Base-by-base conservation (phyloP, 1,140 invertebrate genomes). In the Drosophila insularis region DNA sequence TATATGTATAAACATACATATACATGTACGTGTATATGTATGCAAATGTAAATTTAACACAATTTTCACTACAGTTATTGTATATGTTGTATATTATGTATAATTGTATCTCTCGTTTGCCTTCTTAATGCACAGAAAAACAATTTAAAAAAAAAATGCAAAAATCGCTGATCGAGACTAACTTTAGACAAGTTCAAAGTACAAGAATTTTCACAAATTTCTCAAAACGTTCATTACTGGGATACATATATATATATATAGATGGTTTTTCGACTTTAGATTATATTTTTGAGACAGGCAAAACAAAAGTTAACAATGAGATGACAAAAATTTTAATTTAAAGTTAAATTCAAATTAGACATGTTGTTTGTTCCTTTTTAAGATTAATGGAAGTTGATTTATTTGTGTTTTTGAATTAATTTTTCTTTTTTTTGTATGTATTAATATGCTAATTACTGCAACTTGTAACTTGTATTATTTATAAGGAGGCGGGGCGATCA, bases 1-100 rank as follows among this genome's bases (percentile, higher is more conserved):
- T 56, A 56, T 8, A 10, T 68, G 64, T 66, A 55, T 59, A 32
- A 5, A 27, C 5, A 27, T 27, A 23, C 23, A 23, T 56, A 23
- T 67, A n/a, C 37, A 13, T 70, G 17, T 53, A 5, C 39, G 14
- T 37, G 37, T 40, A 27, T 53, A 6, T 46, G 17, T 54, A 32
- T 58, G 14, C 17, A 13, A 17, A 35, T 31, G 14, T 58, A 58
- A 35, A 58, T 58, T 35, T 17, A 58, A 58, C 27, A 58, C 55
- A 58, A 58, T 58, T 58, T 58, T 56, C n/a, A 35, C 55, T 58
- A 58, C 55, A 58, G 14, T 58, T 31, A 35, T 58, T 35, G 1
- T 71, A 4, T 68, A 50, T 55, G n/a, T 32, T 54, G 58, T 46
- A 35, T 61, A 37, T 21, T n/a, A 46, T 58, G 39, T 68, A 50